These are phyloP conservation scores for Cygnus buccinator DNA, from an alignment of 2,113 vertebrate genomes.

Conservation along the genomic window DNA sequence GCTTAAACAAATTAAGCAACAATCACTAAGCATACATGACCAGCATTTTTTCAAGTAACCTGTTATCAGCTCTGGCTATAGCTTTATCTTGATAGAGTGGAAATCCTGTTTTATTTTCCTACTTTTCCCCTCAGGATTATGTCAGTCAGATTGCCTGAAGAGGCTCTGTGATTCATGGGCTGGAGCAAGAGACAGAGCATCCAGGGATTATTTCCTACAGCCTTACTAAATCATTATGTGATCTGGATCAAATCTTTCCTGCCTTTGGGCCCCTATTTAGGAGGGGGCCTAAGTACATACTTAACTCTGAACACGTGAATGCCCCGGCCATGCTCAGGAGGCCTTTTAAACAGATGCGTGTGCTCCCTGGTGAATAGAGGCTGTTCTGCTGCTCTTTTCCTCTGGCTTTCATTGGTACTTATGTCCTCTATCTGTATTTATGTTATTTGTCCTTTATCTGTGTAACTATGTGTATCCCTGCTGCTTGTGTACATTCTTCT, in stretches of 20 bases:
- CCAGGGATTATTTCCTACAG: constrained; percentile 7
- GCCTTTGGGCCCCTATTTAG: not conserved
- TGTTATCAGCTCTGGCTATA: constrained; percentile 63
- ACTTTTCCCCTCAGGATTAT: not conserved
- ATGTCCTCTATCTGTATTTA: not conserved
- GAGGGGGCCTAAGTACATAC: not conserved
- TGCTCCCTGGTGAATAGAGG: not conserved
- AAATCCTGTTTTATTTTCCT: constrained; percentile 41
- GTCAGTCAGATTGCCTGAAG: not conserved
- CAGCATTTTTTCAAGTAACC: constrained; percentile 63
- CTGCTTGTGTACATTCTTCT: not conserved
- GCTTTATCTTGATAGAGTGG: constrained; percentile 58
- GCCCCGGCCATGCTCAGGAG: not conserved
- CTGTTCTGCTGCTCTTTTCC: not conserved
- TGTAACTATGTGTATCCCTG: not conserved
- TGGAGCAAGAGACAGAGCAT: not conserved
- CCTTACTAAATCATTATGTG: not conserved
- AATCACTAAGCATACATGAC: constrained; percentile 63
- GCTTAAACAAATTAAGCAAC: constrained; percentile 76
- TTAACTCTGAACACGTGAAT: constrained; percentile 10
- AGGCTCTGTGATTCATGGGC: not conserved
- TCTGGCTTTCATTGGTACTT: not conserved
- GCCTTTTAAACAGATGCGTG: not conserved
- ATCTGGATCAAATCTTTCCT: constrained; percentile 17
- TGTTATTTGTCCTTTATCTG: not conserved